Evolutionary conservation across 1,140 invertebrate genomes (phyloP).

Genomic region (Augochlora pura): DNA sequence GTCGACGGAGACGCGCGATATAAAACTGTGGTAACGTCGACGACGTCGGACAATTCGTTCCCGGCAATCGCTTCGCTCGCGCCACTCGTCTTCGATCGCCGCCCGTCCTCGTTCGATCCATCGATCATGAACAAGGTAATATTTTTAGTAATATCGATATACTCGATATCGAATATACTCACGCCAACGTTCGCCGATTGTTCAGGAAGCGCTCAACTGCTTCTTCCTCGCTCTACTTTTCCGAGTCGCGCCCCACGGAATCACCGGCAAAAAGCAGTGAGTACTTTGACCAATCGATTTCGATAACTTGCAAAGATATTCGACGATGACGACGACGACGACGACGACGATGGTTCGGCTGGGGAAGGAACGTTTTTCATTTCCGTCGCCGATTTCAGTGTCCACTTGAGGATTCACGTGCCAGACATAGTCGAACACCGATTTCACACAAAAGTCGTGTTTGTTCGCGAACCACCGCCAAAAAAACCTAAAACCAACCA

Average conservation of each 20-base stretch:
- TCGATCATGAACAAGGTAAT: slow-evolving; percentile 8
- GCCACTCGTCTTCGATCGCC: too few species aligned
- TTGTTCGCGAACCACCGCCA: slow-evolving; percentile 75
- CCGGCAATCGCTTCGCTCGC: background rate
- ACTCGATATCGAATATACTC: too few species aligned
- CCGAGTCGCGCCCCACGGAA: slow-evolving; percentile 3
- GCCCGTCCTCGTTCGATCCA: background rate
- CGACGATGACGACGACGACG: too few species aligned
- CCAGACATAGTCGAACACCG: slow-evolving; percentile 82
- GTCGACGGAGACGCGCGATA: slow-evolving; percentile 26
- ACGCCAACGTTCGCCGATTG: background rate
- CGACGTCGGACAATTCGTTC: slow-evolving; percentile 21
- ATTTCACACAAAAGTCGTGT: slow-evolving; percentile 81
- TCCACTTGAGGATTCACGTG: slow-evolving; percentile 81
- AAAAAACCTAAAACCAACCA: slow-evolving; percentile 65
- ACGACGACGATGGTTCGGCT: too few species aligned
- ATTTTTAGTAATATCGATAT: too few species aligned
- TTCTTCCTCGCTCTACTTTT: slow-evolving; percentile 32
- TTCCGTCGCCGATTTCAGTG: slow-evolving; percentile 70
- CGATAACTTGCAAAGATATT: background rate
- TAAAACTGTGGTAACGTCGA: slow-evolving; percentile 41
- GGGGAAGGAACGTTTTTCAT: too few species aligned
- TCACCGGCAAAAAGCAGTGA: slow-evolving; percentile 37
- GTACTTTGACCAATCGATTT: background rate
- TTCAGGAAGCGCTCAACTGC: slow-evolving; percentile 23